Percentiles rank a stretch among this genome's conserved stretches.
phyloP scores from a whole-genome alignment of 2,113 vertebrate species.

The Paracanthobrama guichenoti region DNA sequence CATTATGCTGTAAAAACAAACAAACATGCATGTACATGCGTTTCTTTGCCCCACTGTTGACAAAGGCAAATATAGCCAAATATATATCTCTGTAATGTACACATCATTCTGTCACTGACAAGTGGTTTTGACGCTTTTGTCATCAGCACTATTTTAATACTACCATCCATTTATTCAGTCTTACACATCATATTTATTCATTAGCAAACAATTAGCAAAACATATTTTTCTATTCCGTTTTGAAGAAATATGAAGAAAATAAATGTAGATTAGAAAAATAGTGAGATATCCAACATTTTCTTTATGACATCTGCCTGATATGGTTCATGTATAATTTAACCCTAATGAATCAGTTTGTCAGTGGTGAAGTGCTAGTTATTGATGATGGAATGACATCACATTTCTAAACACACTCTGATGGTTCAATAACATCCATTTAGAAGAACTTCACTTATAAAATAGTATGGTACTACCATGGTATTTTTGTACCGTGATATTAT shows the following conservation, averaged over 20 bases:
- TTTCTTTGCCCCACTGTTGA: not conserved
- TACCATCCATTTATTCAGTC: not conserved
- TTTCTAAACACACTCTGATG: constrained; percentile 24
- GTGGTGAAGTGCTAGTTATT: constrained; percentile 8
- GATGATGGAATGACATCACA: not conserved
- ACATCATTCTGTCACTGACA: not conserved
- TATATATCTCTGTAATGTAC: not conserved
- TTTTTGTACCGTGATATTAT: too few species aligned
- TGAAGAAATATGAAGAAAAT: not conserved
- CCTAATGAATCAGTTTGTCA: constrained; percentile 36
- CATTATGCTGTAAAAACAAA: not conserved
- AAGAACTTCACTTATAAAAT: not conserved
- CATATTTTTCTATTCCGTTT: not conserved
- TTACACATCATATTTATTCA: not conserved
- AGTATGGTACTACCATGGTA: too few species aligned
- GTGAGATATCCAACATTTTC: not conserved
- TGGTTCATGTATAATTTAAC: constrained; percentile 35
- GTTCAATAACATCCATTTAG: not conserved
- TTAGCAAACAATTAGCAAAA: not conserved
- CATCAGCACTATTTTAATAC: not conserved
- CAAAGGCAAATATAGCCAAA: not conserved
- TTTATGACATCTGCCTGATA: constrained; percentile 9
- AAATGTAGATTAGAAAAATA: not conserved
- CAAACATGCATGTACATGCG: too few species aligned
- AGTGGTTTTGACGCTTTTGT: not conserved